Conservation (phyloP, 1,140 invertebrate species). For the Harpegnathos saltator region DNA sequence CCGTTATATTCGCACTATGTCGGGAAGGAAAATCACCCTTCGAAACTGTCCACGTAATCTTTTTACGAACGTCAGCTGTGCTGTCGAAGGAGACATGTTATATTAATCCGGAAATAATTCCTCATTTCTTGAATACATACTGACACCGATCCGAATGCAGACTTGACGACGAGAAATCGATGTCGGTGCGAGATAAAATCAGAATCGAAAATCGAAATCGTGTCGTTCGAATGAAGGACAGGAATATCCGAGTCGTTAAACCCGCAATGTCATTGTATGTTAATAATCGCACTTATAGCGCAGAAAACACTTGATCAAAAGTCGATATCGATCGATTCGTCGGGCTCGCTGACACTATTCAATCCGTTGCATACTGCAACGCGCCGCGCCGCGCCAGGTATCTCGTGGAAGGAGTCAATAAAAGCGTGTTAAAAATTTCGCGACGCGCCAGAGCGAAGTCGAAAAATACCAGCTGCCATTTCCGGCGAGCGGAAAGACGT, state of each 20-base stretch:
- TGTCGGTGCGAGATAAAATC: neutral
- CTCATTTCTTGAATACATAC: no score
- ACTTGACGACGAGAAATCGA: no score
- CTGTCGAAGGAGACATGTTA: no score
- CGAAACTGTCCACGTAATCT: no score
- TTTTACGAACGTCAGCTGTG: no score
- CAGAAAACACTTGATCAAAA: neutral
- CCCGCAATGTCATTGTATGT: no score
- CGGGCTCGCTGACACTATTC: neutral
- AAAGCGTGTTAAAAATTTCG: conserved; percentile 4
- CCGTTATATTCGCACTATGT: no score
- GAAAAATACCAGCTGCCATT: neutral
- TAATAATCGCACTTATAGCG: neutral
- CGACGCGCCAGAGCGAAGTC: neutral
- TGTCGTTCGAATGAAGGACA: no score
- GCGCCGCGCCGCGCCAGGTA: neutral
- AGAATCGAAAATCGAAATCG: neutral
- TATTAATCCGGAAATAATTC: no score
- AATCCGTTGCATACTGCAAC: neutral
- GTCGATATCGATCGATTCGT: neutral
- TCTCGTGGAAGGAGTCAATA: neutral
- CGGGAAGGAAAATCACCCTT: no score
- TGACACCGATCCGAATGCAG: no score
- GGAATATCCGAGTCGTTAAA: no score
- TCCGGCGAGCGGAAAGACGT: neutral